Base-by-base conservation (phyloP, 2,797 vertebrate genomes). In the Peromyscus melanophrys region DNA sequence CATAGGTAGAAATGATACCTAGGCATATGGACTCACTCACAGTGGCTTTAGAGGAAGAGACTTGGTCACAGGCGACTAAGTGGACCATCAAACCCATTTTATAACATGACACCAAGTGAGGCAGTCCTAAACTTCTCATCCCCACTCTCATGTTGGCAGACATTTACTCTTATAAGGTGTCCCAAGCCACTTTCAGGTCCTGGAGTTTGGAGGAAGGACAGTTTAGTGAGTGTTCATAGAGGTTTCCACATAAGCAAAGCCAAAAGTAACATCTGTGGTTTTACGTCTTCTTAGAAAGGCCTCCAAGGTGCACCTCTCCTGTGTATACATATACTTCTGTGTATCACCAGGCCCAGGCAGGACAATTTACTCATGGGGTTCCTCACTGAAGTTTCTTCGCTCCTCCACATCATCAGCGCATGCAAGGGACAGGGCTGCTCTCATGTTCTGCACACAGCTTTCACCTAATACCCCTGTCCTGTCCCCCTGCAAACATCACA, bases 381-480 rank as follows among this genome's bases (percentile, higher is more conserved):
- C 96, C 97, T 98, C 97, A 98, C 88, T 98, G 98, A 98, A 98
- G 8, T 98, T 98, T 98, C 95, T 95, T 97, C 96, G 96, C 96
- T 97, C 93, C 97, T 94, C 93, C 98, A 96, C 96, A 96, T 98
- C 98, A 98, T 98, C 98, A 97, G 95, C 98, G 98, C 97, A 87
- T 97, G 93, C 89, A 86, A 95, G 86, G 82, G 85, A 97, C 17
- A 67, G 73, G 96, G 97, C 96, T 98, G 98, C 98, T 98, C 98
- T 98, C 98, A 98, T 98, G 98, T 98, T 98, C 98, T 94, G 88
- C 98, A 96, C 94, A 97, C 98, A 98, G 98, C 99, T 99, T 99
- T 98, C 98, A 98, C 98, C 98, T 98, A 96, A 96, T 84, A 98
- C 97, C 98, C 96, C 95, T 95, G 96, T 95, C 98, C 97, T 96